Base-by-base conservation (phyloP, 2,797 vertebrate genomes). In the Neopelma chrysocephalum region DNA sequence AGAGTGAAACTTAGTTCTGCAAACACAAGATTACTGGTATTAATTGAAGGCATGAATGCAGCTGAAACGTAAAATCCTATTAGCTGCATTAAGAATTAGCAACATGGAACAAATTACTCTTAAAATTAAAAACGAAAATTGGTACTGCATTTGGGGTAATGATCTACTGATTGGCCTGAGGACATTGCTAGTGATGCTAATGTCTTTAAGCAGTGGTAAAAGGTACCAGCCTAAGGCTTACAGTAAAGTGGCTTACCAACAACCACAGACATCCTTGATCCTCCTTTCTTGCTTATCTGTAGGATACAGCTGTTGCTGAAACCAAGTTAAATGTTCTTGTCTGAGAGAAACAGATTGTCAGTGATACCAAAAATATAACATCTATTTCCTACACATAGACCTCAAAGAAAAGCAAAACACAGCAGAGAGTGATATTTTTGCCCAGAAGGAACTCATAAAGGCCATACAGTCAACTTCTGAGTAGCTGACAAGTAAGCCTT, bases 61-160 rank as follows among this genome's bases (percentile, higher is more conserved):
- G 45, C 50, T 82, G 76, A 72, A 94, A 90, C 92, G 31, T 82
- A 62, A 82, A 95, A 94, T 94, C 94, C 89, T 89, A 87, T 96
- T 96, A 96, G 48, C 75, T 89, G 82, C 85, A 84, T 87, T 88
- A 94, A 86, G 80, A 94, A 89, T 94, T 91, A 96, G 77, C 40
- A 84, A 65, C 69, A 70, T 70, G 82, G 76, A 93, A 87, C 42
- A 82, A 91, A 94, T 94, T 75, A 51, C 40, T 85, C 64, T 68
- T 92, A 89, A 80, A 50, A 62, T 77, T 88, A 71, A 94, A 90
- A 97, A 77, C 40, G 90, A 53, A 85, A 95, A 69, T 45, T 15
- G 2, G 21, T 79, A 34, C 42, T 90, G 43, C 60, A 9, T 79
- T 93, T 90, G 58, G 31, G 29, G 38, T 91, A 86, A 62, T 58